Percentiles rank a stretch among this genome's conserved stretches.
phyloP scores from a whole-genome alignment of 2,113 vertebrate species.

The Cyphomyrus plagiostoma region DNA sequence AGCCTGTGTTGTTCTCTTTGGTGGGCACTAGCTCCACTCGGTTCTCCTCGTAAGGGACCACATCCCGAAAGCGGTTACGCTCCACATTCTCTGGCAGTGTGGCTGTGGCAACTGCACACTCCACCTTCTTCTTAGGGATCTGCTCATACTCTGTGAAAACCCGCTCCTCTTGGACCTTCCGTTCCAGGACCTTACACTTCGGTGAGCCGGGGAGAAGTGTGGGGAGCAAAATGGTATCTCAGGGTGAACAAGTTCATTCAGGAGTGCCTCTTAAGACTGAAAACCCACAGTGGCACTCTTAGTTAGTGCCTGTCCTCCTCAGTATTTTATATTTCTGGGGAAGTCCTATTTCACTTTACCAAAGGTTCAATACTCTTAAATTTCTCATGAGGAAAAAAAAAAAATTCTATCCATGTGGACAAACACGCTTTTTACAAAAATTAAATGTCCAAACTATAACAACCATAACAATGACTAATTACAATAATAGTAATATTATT shows the following conservation, averaged over 20 bases:
- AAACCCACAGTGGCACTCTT: background rate
- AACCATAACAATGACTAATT: background rate
- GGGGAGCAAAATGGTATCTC: background rate
- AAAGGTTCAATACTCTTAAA: background rate
- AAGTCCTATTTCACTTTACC: background rate
- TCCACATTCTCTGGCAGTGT: conserved; percentile 76
- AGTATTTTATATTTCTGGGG: background rate
- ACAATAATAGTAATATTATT: background rate
- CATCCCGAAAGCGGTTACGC: conserved; percentile 83
- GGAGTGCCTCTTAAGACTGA: background rate
- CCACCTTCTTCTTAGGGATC: conserved; percentile 80
- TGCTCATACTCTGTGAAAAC: conserved; percentile 91
- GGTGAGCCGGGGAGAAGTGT: background rate
- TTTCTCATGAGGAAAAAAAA: background rate
- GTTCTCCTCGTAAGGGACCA: conserved; percentile 85
- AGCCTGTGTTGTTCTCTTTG: conserved; percentile 91
- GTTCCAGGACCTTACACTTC: conserved; percentile 80
- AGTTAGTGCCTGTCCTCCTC: background rate
- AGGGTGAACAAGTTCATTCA: background rate
- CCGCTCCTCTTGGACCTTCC: conserved; percentile 81
- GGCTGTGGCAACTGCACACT: conserved; percentile 74
- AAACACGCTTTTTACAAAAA: background rate
- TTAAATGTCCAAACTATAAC: background rate
- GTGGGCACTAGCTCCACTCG: conserved; percentile 83
- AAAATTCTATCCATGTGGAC: background rate